These are phyloP conservation scores for Corythucha ciliata DNA, from an alignment of 2,888 invertebrate species.

Conservation along the genomic window DNA sequence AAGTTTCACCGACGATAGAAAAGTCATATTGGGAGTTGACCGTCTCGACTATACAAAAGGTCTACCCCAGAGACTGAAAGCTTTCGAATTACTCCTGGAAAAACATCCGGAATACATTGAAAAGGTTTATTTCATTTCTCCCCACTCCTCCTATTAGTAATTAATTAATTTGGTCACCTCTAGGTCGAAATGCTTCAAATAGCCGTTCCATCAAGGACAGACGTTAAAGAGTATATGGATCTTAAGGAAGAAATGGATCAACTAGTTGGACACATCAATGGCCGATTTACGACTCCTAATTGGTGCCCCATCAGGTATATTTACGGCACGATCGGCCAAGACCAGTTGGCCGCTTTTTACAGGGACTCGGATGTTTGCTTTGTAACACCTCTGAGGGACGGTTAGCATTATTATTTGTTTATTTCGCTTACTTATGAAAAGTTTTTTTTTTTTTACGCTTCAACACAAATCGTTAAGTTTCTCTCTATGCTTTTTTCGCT, in stretches of 20 bases:
- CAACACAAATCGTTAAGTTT: not conserved
- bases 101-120: slow-evolving; percentile 79
- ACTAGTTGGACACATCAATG: slow-evolving; percentile 77
- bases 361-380: slow-evolving; percentile 77
- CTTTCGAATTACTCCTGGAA: slow-evolving; percentile 70
- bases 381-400: slow-evolving; percentile 78
- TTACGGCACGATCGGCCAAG: slow-evolving; percentile 78
- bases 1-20: slow-evolving; percentile 48
- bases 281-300: slow-evolving; percentile 78
- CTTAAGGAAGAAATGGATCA: slow-evolving; percentile 86
- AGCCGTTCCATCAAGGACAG: slow-evolving; percentile 79
- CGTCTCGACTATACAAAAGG: slow-evolving; percentile 87
- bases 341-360: slow-evolving; percentile 77
- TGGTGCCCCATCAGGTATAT: slow-evolving; percentile 89
- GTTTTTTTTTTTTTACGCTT: not conserved
- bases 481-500: slow-evolving; percentile 3
- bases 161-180: slow-evolving; percentile 10
- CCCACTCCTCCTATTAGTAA: slow-evolving; percentile 35
- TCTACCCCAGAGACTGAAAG: slow-evolving; percentile 68
- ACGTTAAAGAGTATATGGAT: slow-evolving; percentile 82
- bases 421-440: not conserved
- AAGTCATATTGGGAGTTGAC: slow-evolving; percentile 79
- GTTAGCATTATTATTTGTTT: slow-evolving; percentile 39
- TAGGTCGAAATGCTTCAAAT: slow-evolving; percentile 65
- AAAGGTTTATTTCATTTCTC: slow-evolving; percentile 47